phyloP scores from a whole-genome alignment of 2,888 invertebrate species.

The Phengaris alcon region DNA sequence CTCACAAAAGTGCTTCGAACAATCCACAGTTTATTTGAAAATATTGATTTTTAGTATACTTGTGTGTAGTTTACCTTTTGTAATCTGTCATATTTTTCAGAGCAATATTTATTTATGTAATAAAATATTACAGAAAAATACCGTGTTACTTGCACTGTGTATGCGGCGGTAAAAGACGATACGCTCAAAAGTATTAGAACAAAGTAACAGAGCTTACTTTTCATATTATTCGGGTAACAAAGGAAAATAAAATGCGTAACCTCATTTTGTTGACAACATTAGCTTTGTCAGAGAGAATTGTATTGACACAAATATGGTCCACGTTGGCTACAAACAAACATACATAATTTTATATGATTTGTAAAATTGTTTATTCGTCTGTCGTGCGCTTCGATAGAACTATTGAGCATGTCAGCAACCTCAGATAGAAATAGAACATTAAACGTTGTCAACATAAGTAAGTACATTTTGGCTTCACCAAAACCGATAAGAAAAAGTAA shows the following conservation, averaged over 20 bases:
- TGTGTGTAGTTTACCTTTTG: no score
- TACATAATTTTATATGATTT: slow-evolving; percentile 65
- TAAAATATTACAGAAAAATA: no score
- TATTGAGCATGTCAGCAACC: background rate
- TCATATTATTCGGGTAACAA: slow-evolving; percentile 11
- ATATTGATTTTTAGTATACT: no score
- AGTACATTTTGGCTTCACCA: background rate
- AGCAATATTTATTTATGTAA: no score
- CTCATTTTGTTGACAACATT: slow-evolving; percentile 72
- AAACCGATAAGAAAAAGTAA: background rate
- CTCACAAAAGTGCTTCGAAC: no score
- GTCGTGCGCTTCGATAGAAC: background rate
- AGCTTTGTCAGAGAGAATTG: slow-evolving; percentile 72
- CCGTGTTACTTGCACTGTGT: background rate
- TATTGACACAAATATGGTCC: slow-evolving; percentile 77
- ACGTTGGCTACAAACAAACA: slow-evolving; percentile 67
- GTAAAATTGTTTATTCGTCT: slow-evolving; percentile 40
- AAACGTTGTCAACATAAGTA: background rate
- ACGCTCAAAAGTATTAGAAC: background rate
- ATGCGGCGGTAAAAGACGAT: background rate
- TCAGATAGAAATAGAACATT: background rate
- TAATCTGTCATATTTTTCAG: no score
- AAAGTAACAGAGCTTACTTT: slow-evolving; percentile 10
- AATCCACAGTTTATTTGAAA: no score
- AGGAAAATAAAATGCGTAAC: slow-evolving; percentile 34